Percentiles rank a stretch among this genome's conserved stretches.
Evolutionary conservation across 2,797 vertebrate species (phyloP).

Genomic region (Hafferia zeledoni): DNA sequence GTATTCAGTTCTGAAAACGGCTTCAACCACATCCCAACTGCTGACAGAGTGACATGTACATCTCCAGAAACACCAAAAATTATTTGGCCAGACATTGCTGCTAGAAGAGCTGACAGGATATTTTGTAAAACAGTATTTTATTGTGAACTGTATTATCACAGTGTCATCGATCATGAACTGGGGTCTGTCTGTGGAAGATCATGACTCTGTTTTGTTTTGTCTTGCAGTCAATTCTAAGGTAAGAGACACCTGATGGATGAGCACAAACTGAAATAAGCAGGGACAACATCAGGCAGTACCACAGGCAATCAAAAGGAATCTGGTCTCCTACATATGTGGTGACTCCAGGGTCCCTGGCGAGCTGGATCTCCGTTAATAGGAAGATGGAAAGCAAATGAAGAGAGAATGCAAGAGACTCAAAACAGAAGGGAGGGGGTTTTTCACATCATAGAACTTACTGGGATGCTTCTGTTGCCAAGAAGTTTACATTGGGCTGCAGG

Average conservation of each 20-base stretch:
- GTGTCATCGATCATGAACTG: rapidly evolving
- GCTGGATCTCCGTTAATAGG: not conserved
- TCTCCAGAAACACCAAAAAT: not conserved
- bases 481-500: not conserved
- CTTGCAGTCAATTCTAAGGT: not conserved
- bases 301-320: not conserved
- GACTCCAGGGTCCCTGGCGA: constrained; percentile 1
- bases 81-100: constrained; percentile 6
- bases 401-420: not conserved
- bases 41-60: not conserved
- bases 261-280: constrained; percentile 16
- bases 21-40: not conserved
- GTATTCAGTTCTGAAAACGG: not conserved
- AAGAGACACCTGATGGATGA: not conserved
- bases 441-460: not conserved
- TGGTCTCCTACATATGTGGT: not conserved
- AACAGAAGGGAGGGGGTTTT: not conserved
- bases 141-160: not conserved
- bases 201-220: constrained; percentile 1
- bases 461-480: not conserved
- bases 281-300: constrained; percentile 2
- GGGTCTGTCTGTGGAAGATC: constrained; percentile 1
- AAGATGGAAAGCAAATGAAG: not conserved
- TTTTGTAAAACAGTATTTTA: not conserved
- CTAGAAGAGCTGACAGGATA: constrained; percentile 1